These are phyloP conservation scores for Pomatostomus ruficeps DNA, from an alignment of 2,113 vertebrate genomes.

Conservation along the genomic window DNA sequence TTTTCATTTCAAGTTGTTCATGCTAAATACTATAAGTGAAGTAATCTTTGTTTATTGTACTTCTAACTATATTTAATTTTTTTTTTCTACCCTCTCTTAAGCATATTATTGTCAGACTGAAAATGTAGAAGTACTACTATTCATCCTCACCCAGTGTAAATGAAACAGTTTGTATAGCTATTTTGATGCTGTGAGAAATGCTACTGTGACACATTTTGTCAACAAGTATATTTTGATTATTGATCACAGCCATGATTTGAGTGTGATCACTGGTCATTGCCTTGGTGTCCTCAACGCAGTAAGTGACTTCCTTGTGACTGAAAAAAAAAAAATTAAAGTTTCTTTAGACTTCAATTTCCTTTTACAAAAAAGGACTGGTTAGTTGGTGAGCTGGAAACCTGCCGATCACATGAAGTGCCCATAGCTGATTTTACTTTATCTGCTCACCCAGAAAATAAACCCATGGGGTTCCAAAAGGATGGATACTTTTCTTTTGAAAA, in stretches of 20 bases:
- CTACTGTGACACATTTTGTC: background rate
- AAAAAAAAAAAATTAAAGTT: background rate
- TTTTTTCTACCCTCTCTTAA: background rate
- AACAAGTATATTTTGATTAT: background rate
- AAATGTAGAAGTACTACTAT: background rate
- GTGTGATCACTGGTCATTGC: background rate
- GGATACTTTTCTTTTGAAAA: background rate
- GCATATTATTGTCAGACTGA: background rate
- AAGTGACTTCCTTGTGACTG: background rate
- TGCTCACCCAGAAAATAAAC: background rate
- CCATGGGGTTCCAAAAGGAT: background rate
- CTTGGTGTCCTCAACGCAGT: background rate
- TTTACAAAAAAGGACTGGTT: background rate
- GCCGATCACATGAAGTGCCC: background rate
- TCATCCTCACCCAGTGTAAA: background rate
- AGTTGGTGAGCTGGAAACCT: background rate
- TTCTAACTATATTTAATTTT: background rate
- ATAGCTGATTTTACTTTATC: background rate
- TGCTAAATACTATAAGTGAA: background rate
- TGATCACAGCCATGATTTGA: background rate
- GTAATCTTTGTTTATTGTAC: background rate
- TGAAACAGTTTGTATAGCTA: background rate
- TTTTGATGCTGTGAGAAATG: background rate
- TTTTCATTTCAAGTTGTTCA: background rate
- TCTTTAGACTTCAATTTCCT: background rate